Percentiles rank a stretch among this genome's conserved stretches.
phyloP scores from a whole-genome alignment of 2,888 invertebrate species.

The Arctia plantaginis region DNA sequence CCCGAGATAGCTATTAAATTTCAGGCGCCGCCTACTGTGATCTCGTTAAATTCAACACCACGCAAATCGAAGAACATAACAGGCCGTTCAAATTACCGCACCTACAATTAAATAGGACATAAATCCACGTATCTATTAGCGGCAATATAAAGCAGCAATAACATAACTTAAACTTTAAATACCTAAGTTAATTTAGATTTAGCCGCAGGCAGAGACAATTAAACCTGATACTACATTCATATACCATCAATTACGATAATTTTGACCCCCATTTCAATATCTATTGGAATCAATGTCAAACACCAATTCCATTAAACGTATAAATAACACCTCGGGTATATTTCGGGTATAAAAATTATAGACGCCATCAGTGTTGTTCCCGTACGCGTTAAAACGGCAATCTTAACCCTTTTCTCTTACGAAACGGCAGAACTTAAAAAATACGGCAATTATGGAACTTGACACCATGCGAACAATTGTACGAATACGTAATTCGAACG shows the following conservation, averaged over 20 bases:
- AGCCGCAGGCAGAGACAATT: slow-evolving; percentile 56
- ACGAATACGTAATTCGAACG: too few species aligned
- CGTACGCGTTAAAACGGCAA: too few species aligned
- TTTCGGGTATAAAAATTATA: too few species aligned
- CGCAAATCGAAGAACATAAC: neutral
- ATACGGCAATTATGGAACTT: too few species aligned
- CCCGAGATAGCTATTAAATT: slow-evolving; percentile 5
- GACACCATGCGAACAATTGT: too few species aligned
- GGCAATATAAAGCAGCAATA: slow-evolving; percentile 32
- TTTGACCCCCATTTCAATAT: slow-evolving; percentile 48
- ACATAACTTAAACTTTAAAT: slow-evolving; percentile 48
- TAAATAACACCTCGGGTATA: neutral
- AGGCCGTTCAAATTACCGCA: slow-evolving; percentile 10
- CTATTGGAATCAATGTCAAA: slow-evolving; percentile 1
- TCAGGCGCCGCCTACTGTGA: neutral
- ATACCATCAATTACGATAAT: slow-evolving; percentile 57
- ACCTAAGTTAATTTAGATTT: slow-evolving; percentile 37
- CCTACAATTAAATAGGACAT: slow-evolving; percentile 36
- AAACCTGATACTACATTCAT: slow-evolving; percentile 54
- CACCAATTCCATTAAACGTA: neutral
- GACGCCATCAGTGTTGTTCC: too few species aligned
- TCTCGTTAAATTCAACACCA: neutral
- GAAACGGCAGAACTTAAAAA: too few species aligned
- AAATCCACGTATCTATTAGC: slow-evolving; percentile 36
- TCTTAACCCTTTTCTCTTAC: too few species aligned